Percentiles rank a stretch among this genome's conserved stretches.
Conservation (phyloP, 2,888 invertebrate species). For the Camptogramma bilineatum region DNA sequence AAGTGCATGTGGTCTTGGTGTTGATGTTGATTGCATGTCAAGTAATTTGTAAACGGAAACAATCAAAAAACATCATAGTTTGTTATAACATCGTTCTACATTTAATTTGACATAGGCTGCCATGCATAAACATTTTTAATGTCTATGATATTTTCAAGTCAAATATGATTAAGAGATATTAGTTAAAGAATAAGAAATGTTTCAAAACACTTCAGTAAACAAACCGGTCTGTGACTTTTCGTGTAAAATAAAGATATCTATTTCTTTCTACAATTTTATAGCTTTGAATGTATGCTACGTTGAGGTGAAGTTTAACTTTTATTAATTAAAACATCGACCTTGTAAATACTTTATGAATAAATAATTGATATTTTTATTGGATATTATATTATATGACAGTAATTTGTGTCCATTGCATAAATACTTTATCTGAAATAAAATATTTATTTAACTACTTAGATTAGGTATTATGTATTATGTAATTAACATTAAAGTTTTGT, state of each 20-base stretch:
- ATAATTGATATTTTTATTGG: constrained; percentile 60
- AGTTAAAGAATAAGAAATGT: not conserved
- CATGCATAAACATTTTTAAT: constrained; percentile 18
- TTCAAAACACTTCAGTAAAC: constrained; percentile 12
- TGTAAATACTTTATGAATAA: constrained; percentile 65
- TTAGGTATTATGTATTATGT: constrained; percentile 54
- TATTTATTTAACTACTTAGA: constrained; percentile 66
- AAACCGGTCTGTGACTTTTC: constrained; percentile 17
- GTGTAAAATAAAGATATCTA: constrained; percentile 28
- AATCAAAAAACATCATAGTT: constrained; percentile 49
- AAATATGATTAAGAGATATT: constrained; percentile 4
- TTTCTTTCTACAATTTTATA: constrained; percentile 32
- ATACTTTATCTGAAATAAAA: constrained; percentile 52
- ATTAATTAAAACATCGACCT: constrained; percentile 53
- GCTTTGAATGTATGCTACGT: constrained; percentile 46
- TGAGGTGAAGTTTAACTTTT: constrained; percentile 47
- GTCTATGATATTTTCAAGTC: constrained; percentile 11
- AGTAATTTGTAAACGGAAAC: constrained; percentile 62
- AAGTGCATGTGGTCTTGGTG: constrained; percentile 52
- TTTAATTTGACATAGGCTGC: constrained; percentile 34
- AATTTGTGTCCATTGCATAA: constrained; percentile 72
- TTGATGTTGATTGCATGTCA: constrained; percentile 69
- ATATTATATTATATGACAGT: constrained; percentile 58
- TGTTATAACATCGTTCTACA: constrained; percentile 45
- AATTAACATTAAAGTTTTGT: constrained; percentile 63